phyloP scores from a whole-genome alignment of 2,888 invertebrate genomes.

The Carcina quercana region DNA sequence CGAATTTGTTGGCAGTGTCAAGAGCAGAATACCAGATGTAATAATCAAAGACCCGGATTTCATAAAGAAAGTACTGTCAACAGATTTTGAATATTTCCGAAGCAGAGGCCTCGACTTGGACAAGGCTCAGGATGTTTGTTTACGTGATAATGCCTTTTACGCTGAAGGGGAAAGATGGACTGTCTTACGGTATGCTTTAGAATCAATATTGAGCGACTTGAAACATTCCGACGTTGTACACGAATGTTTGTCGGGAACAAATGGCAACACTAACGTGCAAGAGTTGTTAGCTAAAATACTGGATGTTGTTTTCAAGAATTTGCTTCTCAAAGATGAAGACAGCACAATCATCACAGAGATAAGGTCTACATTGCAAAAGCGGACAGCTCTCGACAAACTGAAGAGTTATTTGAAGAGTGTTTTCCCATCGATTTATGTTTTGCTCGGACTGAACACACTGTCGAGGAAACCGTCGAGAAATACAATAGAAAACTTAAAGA shows the following conservation, averaged over 20 bases:
- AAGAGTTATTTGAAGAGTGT: slow-evolving; percentile 58
- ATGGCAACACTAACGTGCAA: slow-evolving; percentile 65
- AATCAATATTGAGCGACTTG: slow-evolving; percentile 48
- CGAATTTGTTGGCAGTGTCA: slow-evolving; percentile 54
- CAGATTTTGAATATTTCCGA: slow-evolving; percentile 65
- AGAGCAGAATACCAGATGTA: slow-evolving; percentile 61
- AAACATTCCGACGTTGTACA: slow-evolving; percentile 47
- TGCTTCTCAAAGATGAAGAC: slow-evolving; percentile 45
- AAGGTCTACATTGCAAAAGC: slow-evolving; percentile 37
- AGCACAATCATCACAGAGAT: slow-evolving; percentile 38
- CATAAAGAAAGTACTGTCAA: slow-evolving; percentile 58
- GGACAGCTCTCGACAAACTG: slow-evolving; percentile 37
- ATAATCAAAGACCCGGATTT: slow-evolving; percentile 59
- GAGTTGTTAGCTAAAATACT: slow-evolving; percentile 62
- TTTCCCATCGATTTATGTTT: slow-evolving; percentile 54
- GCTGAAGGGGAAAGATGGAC: slow-evolving; percentile 66
- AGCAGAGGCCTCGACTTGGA: slow-evolving; percentile 64
- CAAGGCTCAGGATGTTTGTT: slow-evolving; percentile 70
- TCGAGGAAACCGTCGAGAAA: slow-evolving; percentile 34
- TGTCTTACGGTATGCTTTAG: slow-evolving; percentile 47
- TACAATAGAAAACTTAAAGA: slow-evolving; percentile 31
- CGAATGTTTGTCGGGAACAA: slow-evolving; percentile 67
- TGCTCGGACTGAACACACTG: slow-evolving; percentile 41
- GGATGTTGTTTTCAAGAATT: slow-evolving; percentile 60
- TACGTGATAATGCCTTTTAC: slow-evolving; percentile 70